Evolutionary conservation across 2,113 vertebrate genomes (phyloP), one percentile per base, ranked within the genome.

Genomic region (Picathartes gymnocephalus): DNA sequence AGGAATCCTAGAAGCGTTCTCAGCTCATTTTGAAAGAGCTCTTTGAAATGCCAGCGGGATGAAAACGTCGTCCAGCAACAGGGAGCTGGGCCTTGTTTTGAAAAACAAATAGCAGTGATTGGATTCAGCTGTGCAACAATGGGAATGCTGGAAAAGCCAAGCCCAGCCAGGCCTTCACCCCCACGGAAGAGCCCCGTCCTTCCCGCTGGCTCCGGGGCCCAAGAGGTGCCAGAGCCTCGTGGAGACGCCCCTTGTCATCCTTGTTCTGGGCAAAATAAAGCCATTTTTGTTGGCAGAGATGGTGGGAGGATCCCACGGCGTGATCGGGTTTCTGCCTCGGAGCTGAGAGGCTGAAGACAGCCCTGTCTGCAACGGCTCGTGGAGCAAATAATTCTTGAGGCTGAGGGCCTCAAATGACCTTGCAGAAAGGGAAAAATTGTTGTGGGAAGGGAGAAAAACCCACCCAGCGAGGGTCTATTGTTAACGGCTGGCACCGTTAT

Each of bases 1-100:
- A 97, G 95, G 90, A 87, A 89, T 79, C 93, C 95, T 74, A 81
- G 95, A 95, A 97, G 95, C 78, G 25, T 88, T 97, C 97, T 92
- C 68, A 11, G 76, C 90, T 81, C 40, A 1, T 96, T 96, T 92
- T 54, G 94, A 86, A 96, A 97, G 33, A 89, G 72, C 88, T 95
- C 40, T 30, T 71, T 42, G 92, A 95, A 97, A 88, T 95, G 86
- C 93, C 94, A 97, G 69, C 48, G 39, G 39, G 86, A 69, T 94
- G 84, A 93, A 91, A 97, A 93, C 86, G 86, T 40, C 71, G 91
- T 86, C 56, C 86, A 82, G 80, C 86, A 86, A 93, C 74, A 37
- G 56, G 95, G 92, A 97, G 90, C 91, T 69, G 81, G 86, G 86
- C 70, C 74, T 30, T 89, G 84, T 15, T 89, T 69, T 76, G 91